phyloP scores from a whole-genome alignment of 1,140 invertebrate species.

The Drosophila parabipectinata region DNA sequence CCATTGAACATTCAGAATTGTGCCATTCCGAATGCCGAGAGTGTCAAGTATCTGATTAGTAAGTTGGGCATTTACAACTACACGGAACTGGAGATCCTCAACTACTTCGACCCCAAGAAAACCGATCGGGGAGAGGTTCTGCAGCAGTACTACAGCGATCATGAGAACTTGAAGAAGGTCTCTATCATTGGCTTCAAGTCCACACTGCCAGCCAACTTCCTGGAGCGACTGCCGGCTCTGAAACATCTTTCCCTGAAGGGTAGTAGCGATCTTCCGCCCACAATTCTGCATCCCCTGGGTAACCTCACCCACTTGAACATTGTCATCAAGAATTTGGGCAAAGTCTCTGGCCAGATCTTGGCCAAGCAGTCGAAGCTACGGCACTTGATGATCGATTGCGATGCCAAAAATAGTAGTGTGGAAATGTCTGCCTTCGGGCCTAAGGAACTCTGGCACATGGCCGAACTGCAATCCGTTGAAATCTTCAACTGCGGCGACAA shows the following conservation, averaged over 20 bases:
- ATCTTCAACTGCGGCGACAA: slow-evolving; percentile 68
- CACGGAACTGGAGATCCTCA: slow-evolving; percentile 55
- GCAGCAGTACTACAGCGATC: slow-evolving; percentile 60
- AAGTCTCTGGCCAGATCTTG: slow-evolving; percentile 62
- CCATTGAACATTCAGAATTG: slow-evolving; percentile 55
- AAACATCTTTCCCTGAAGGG: slow-evolving; percentile 54
- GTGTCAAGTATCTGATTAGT: slow-evolving; percentile 42
- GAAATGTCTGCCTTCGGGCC: slow-evolving; percentile 67
- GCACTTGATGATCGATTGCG: slow-evolving; percentile 58
- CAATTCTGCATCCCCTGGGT: slow-evolving; percentile 48
- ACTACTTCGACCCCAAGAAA: slow-evolving; percentile 65
- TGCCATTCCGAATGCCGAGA: slow-evolving; percentile 55
- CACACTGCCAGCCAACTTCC: slow-evolving; percentile 41
- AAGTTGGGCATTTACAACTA: slow-evolving; percentile 63
- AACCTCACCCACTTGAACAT: slow-evolving; percentile 51
- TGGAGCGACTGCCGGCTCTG: slow-evolving; percentile 51
- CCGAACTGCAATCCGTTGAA: slow-evolving; percentile 56
- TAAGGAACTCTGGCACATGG: slow-evolving; percentile 68
- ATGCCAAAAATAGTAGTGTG: slow-evolving; percentile 64
- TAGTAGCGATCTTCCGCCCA: slow-evolving; percentile 52
- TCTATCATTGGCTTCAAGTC: slow-evolving; percentile 58
- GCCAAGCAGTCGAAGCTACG: slow-evolving; percentile 52
- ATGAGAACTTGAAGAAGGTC: slow-evolving; percentile 46
- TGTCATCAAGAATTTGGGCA: slow-evolving; percentile 57
- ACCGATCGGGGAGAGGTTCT: slow-evolving; percentile 53